These are phyloP conservation scores for Harpagifer antarcticus DNA, from an alignment of 2,797 vertebrate genomes.

Conservation along the genomic window DNA sequence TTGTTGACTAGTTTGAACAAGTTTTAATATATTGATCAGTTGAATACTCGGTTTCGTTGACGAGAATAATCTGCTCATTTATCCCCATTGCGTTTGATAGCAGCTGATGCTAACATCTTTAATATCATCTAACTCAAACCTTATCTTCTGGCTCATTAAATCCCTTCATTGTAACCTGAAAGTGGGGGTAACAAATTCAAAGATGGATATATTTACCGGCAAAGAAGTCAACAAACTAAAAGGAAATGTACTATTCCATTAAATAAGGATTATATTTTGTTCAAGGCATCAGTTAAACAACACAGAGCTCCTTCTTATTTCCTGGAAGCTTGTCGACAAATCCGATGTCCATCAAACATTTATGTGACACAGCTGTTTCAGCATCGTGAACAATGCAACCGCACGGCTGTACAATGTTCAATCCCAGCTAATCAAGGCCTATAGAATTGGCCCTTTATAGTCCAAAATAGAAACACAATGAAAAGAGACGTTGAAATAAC, in stretches of 20 bases:
- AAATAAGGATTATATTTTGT: background rate
- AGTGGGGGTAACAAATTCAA: no score
- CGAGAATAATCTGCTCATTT: background rate
- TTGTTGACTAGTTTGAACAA: conserved; percentile 4
- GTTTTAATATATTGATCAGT: background rate
- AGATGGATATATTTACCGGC: background rate
- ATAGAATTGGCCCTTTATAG: conserved; percentile 19
- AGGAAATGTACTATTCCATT: background rate
- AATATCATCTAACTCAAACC: conserved; percentile 14
- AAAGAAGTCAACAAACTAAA: background rate
- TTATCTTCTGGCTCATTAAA: conserved; percentile 15
- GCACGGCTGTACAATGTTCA: conserved; percentile 7
- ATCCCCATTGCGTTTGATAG: background rate
- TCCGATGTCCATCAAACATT: background rate
- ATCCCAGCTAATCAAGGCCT: conserved; percentile 11
- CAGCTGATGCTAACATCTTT: conserved; percentile 1
- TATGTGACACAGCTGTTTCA: background rate
- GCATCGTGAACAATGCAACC: background rate
- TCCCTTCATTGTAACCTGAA: background rate
- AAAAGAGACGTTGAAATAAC: conserved; percentile 27
- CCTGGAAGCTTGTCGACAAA: background rate
- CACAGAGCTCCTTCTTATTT: background rate
- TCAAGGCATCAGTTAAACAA: background rate
- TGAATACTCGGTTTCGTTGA: background rate
- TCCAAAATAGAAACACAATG: conserved; percentile 50